Evolutionary conservation across 2,797 vertebrate genomes (phyloP), one percentile per base, ranked within the genome.

Genomic region (Onychomys torridus): DNA sequence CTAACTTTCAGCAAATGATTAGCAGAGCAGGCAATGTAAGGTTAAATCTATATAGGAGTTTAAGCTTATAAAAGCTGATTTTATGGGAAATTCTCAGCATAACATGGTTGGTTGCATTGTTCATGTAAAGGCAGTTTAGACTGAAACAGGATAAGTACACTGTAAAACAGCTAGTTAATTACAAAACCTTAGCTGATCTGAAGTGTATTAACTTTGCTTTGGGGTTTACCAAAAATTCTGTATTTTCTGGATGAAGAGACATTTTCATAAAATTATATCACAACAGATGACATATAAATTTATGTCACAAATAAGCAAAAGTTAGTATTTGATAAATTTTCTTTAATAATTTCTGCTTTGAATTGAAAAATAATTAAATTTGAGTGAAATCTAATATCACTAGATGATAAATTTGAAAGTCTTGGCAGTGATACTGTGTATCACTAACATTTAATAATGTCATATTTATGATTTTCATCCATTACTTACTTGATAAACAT

Each of bases 331-430:
- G 23, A 65, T 7, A 91, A 85, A 0, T 55, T 67, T 55, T 73
- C 8, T 89, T 87, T 43, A 73, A 25, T 21, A 55, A 90, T n/a
- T 88, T 85, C 85, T 83, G 21, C 94, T 73, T 92, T 95, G 55
- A 95, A 63, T 77, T 37, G 65, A 8, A 55, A n/a, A 83, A 61
- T n/a, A 37, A 73, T 19, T 34, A 55, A 69, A 69, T 81, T 81
- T 27, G 21, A 90, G 46, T 67, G 25, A 90, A 90, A 32, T 37
- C 4, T 78, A 49, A 27, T 76, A 89, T 69, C 14, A 63, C 1
- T 92, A 34, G n/a, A 29, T 92, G 55, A 40, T 46, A 79, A 95
- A 75, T 73, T 67, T 91, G 29, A 78, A 94, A 34, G 25, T 2
- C 4, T 95, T 87, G 6, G 34, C 14, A 52, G 2, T 0, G 37